phyloP scores from a whole-genome alignment of 2,888 invertebrate species.

The Lasioglossum villosulum region DNA sequence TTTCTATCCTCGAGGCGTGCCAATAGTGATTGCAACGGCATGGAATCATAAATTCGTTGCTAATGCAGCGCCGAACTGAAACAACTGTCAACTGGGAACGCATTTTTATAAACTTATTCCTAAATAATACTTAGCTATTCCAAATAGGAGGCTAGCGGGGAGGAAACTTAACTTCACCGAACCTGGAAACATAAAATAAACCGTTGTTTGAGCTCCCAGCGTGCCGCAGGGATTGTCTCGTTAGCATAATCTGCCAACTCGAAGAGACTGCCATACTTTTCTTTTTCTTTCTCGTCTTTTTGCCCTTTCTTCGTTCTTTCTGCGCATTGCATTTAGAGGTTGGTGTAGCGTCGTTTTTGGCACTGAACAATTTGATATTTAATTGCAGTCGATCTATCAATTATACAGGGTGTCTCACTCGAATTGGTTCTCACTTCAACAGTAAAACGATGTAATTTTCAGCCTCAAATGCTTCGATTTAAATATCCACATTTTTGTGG shows the following conservation, averaged over 20 bases:
- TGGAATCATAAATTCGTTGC: conserved; percentile 22
- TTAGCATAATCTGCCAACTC: conserved; percentile 79
- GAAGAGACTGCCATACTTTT: conserved; percentile 70
- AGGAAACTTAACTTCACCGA: conserved; percentile 47
- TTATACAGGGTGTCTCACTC: not conserved
- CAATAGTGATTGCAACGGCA: conserved; percentile 37
- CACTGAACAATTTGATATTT: not conserved
- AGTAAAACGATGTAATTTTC: not conserved
- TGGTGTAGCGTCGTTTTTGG: conserved; percentile 3
- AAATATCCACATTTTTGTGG: not conserved
- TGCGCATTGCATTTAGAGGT: conserved; percentile 1
- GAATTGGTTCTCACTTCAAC: not conserved
- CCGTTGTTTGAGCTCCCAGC: conserved; percentile 62
- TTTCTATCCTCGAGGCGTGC: conserved; percentile 45
- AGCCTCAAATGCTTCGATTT: not conserved
- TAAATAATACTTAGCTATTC: not conserved
- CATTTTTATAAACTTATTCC: not conserved
- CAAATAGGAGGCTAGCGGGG: conserved; percentile 22
- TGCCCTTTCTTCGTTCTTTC: not conserved
- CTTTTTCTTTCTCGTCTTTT: conserved; percentile 27
- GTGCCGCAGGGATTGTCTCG: conserved; percentile 75
- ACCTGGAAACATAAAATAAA: conserved; percentile 60
- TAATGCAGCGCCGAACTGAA: not conserved
- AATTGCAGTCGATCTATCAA: not conserved
- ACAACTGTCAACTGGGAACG: not conserved